Evolutionary conservation across 2,797 vertebrate genomes (phyloP).

Genomic region (Gymnodraco acuticeps): DNA sequence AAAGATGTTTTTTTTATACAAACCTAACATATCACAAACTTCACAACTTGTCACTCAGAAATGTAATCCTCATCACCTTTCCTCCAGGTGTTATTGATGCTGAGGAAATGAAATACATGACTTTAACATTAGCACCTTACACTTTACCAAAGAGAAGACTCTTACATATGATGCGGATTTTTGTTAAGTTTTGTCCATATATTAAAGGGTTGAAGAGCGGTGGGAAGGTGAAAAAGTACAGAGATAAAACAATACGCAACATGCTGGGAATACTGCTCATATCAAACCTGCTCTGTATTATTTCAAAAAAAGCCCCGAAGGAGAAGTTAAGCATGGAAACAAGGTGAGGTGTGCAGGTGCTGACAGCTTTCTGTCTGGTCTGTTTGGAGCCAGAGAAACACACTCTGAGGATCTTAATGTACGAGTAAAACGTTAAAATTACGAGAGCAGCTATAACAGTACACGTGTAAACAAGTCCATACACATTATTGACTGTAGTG

Average conservation of each 20-base stretch:
- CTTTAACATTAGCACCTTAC: background rate
- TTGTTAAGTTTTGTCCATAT: slow-evolving; percentile 55
- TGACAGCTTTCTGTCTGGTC: slow-evolving; percentile 47
- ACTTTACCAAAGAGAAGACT: slow-evolving; percentile 1
- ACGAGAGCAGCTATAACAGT: too few relatives aligned
- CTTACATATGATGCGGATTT: slow-evolving; percentile 39
- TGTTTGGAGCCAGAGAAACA: too few relatives aligned
- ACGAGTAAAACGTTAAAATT: too few relatives aligned
- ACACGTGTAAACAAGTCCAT: too few relatives aligned
- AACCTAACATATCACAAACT: too few relatives aligned
- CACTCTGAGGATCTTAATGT: too few relatives aligned
- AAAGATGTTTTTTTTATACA: too few relatives aligned
- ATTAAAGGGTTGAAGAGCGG: slow-evolving; percentile 60
- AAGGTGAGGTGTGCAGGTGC: slow-evolving; percentile 62
- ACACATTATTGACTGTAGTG: too few relatives aligned
- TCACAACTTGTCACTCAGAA: too few relatives aligned
- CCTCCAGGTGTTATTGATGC: too few relatives aligned
- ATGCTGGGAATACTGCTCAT: slow-evolving; percentile 5
- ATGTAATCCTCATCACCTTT: too few relatives aligned
- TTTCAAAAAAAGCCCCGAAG: slow-evolving; percentile 58
- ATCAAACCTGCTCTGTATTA: slow-evolving; percentile 55
- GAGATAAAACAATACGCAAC: slow-evolving; percentile 28
- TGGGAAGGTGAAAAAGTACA: slow-evolving; percentile 57
- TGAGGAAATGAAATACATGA: too few relatives aligned
- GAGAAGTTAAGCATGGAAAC: slow-evolving; percentile 53